These are phyloP conservation scores for Drosophila hydei DNA, from an alignment of 1,140 invertebrate genomes.

Conservation along the genomic window DNA sequence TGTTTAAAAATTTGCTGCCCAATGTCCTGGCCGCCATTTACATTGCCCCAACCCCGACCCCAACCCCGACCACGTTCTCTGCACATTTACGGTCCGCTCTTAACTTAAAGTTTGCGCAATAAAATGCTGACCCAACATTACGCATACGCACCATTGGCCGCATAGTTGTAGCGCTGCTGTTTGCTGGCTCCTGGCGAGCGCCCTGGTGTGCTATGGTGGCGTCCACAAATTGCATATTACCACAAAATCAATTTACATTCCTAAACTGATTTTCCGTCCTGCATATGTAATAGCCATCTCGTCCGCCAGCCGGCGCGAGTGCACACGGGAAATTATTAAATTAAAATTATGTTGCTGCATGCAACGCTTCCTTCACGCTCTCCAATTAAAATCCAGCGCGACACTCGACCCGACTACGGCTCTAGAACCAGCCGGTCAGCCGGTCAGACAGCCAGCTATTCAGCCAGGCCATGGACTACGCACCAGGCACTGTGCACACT, in stretches of 20 bases:
- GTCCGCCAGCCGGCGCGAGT: slow-evolving; percentile 27
- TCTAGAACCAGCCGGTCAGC: not conserved
- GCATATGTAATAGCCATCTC: slow-evolving; percentile 39
- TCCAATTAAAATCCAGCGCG: slow-evolving; percentile 66
- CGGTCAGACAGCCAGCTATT: not conserved
- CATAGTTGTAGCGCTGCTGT: slow-evolving; percentile 13
- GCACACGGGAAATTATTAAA: slow-evolving; percentile 76
- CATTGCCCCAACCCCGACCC: not conserved
- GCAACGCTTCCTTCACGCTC: slow-evolving; percentile 48
- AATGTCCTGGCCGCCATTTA: slow-evolving; percentile 20
- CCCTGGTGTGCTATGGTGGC: slow-evolving; percentile 5
- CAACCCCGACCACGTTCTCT: not conserved
- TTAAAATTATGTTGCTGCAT: slow-evolving; percentile 76
- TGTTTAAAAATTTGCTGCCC: slow-evolving; percentile 52
- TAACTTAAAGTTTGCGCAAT: slow-evolving; percentile 45
- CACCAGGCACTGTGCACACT: not conserved
- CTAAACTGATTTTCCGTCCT: slow-evolving; percentile 72
- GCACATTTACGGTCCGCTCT: not conserved
- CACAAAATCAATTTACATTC: slow-evolving; percentile 81
- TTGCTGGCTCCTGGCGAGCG: not conserved
- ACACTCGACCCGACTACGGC: slow-evolving; percentile 24
- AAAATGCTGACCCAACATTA: slow-evolving; percentile 64
- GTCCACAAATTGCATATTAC: slow-evolving; percentile 76
- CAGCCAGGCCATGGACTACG: slow-evolving; percentile 9
- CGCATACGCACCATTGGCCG: slow-evolving; percentile 74